Percentiles rank a stretch among this genome's conserved stretches.
phyloP scores from a whole-genome alignment of 2,113 vertebrate genomes.

The Corydoras maculifer region DNA sequence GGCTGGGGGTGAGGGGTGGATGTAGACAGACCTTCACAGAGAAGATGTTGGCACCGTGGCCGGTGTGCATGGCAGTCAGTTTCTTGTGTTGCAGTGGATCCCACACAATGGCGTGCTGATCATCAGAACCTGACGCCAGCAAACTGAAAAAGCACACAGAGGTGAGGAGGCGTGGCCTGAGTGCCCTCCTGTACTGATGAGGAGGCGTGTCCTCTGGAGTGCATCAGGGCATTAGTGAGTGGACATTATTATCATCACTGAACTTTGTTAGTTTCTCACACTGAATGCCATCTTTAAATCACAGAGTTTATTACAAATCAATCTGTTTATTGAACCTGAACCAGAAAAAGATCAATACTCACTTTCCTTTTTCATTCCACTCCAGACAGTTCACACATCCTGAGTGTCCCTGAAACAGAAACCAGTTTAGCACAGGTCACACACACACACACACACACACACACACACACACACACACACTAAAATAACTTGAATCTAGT shows the following conservation, averaged over 20 bases:
- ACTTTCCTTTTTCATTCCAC: constrained; percentile 98
- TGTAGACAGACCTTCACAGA: constrained; percentile 82
- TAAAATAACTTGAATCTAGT: too few species aligned
- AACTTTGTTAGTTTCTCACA: too few species aligned
- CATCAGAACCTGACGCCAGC: constrained; percentile 94
- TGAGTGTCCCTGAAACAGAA: constrained; percentile 81
- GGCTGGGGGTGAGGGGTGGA: too few species aligned
- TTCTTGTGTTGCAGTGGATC: constrained; percentile 94
- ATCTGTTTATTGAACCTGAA: too few species aligned
- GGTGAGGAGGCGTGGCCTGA: not conserved
- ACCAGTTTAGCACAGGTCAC: constrained; percentile 2
- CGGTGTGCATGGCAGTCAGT: constrained; percentile 96
- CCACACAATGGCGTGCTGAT: constrained; percentile 97
- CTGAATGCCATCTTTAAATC: too few species aligned
- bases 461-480: not conserved
- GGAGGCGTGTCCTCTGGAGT: too few species aligned
- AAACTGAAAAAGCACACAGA: constrained; percentile 62
- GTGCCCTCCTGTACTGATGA: too few species aligned
- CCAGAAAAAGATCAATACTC: constrained; percentile 53
- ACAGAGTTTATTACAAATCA: too few species aligned
- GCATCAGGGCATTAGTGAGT: too few species aligned
- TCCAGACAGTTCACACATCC: constrained; percentile 98
- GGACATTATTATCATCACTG: too few species aligned
- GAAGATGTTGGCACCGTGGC: constrained; percentile 97
- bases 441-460: not conserved